phyloP scores from a whole-genome alignment of 1,140 invertebrate genomes.

The Drosophila rhopaloa region DNA sequence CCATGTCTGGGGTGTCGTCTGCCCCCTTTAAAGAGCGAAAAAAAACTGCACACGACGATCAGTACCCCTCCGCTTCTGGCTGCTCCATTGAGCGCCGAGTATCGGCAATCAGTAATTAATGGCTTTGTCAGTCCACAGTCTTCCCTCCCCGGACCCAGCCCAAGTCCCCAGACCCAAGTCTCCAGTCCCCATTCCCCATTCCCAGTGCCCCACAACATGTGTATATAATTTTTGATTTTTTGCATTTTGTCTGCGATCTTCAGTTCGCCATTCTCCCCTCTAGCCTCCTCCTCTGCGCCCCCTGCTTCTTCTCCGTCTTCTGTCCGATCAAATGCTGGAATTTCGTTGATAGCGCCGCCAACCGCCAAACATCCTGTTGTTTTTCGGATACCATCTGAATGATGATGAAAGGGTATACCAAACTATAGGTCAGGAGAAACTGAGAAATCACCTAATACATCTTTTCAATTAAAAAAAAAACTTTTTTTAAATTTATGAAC shows the following conservation, averaged over 20 bases:
- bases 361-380: conserved; percentile 72
- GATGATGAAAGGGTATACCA: not conserved
- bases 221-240: conserved; percentile 71
- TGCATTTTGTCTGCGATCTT: conserved; percentile 78
- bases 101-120: conserved; percentile 82
- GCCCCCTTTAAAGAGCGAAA: conserved; percentile 1
- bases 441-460: too few relatives aligned
- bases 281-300: not conserved
- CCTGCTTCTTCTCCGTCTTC: conserved; percentile 2
- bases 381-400: conserved; percentile 36
- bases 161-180: not conserved
- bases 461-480: too few relatives aligned
- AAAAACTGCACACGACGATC: conserved; percentile 12
- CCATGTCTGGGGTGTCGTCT: conserved; percentile 61
- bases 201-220: conserved; percentile 42
- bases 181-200: conserved; percentile 1
- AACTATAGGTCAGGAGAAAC: not conserved
- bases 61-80: conserved; percentile 5
- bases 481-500: too few relatives aligned
- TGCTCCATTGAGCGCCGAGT: conserved; percentile 67
- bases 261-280: conserved; percentile 16
- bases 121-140: conserved; percentile 64
- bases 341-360: conserved; percentile 80
- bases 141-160: conserved; percentile 5
- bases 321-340: conserved; percentile 75